Percentiles rank a stretch among this genome's conserved stretches.
phyloP scores from a whole-genome alignment of 2,797 vertebrate species.

The Etheostoma nigrum region DNA sequence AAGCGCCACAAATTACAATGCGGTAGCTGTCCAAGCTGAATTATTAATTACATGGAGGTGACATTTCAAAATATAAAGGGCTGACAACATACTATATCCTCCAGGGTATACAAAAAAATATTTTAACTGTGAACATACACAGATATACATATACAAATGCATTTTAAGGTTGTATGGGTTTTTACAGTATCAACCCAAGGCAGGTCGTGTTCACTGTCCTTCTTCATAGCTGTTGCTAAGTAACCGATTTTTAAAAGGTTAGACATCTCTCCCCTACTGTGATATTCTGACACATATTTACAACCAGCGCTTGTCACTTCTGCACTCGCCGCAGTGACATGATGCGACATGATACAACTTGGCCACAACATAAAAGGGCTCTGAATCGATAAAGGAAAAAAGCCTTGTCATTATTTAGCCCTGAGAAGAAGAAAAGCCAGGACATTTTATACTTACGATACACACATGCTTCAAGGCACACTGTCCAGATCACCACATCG shows the following conservation, averaged over 20 bases:
- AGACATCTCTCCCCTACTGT: slow-evolving; percentile 5
- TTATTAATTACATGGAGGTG: neutral
- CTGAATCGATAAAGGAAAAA: neutral
- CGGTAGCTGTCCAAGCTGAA: neutral
- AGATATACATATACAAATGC: neutral
- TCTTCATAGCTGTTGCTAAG: slow-evolving; percentile 49
- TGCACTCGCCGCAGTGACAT: neutral
- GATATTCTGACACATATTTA: slow-evolving; percentile 31
- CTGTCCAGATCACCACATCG: neutral
- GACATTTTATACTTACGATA: neutral
- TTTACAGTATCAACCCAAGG: slow-evolving; percentile 12
- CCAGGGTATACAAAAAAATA: neutral
- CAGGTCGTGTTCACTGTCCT: slow-evolving; percentile 3
- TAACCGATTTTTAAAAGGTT: slow-evolving; percentile 29
- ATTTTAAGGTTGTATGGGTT: neutral
- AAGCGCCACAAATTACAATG: neutral
- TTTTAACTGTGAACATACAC: neutral
- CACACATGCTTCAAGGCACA: neutral
- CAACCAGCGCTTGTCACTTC: slow-evolving; percentile 13
- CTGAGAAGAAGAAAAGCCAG: neutral
- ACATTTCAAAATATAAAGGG: neutral
- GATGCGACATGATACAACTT: slow-evolving; percentile 29
- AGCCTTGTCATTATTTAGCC: neutral
- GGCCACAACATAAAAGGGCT: neutral
- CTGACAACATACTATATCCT: neutral